Evolutionary conservation across 2,797 vertebrate genomes (phyloP), one percentile per base, ranked within the genome.

Genomic region (Syncerus caffer): DNA sequence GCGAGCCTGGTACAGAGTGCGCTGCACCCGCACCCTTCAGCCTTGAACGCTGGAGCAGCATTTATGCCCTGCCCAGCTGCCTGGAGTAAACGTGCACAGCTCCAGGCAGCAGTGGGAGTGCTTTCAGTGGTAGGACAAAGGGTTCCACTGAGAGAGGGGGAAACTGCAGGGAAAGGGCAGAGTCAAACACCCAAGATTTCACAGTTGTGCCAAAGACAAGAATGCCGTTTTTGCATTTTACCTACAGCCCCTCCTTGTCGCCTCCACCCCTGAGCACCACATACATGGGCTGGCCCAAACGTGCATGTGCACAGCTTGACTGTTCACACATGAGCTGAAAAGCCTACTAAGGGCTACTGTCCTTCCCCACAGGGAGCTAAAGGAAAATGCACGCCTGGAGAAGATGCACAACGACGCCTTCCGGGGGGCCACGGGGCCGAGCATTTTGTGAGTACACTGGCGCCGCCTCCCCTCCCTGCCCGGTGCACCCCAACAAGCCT

Each of bases 391-490:
- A 84, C 98, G 98, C 93, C 99, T 99, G 62, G 98, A 98, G 89
- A 79, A 98, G 97, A 99, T 99, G 82, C 99, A 99, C 94, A 98
- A 99, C 0, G 99, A 99, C 10, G 99, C 99, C 93, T 99, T 99
- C 96, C 98, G 98, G 98, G 99, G 99, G 84, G 99, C 99, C 95
- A 98, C 92, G 0, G 99, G 99, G 97, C 99, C 99, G 9, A 99
- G 97, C 51, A 95, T 98, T 86, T 98, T 99, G 99, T 99, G 98
- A 99, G 99, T 99, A 98, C 3, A 29, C 3, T 1, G 45, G 13
- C 55, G 14, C 51, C 53, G 17, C 71, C 58, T 79, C 57, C 62
- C n/a, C 42, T 23, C 13, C 64, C 57, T 5, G 16, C 21, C 50
- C 6, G 1, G 10, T 4, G 29, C 1, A 11, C 34, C 19, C 71